phyloP scores from a whole-genome alignment of 2,888 invertebrate genomes.

The Crematogaster levior region DNA sequence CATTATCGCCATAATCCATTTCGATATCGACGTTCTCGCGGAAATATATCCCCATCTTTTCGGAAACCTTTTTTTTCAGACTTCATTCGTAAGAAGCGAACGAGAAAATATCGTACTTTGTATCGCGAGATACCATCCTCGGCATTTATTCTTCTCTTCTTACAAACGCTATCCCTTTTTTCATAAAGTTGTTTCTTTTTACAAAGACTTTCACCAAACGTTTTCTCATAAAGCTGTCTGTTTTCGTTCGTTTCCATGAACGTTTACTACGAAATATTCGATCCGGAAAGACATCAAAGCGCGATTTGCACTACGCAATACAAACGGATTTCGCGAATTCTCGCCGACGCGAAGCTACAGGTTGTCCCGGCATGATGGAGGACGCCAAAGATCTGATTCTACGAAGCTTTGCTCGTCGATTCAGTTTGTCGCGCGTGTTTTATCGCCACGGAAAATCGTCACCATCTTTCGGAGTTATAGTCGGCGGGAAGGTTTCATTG shows the following conservation, averaged over 20 bases:
- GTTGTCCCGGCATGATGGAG: slow-evolving; percentile 52
- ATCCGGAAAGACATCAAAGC: slow-evolving; percentile 34
- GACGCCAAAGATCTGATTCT: slow-evolving; percentile 23
- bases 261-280: slow-evolving; percentile 23
- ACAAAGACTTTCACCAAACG: background rate
- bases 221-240: slow-evolving; percentile 27
- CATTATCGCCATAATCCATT: slow-evolving; percentile 65
- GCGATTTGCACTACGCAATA: slow-evolving; percentile 18
- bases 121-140: background rate
- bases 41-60: slow-evolving; percentile 41
- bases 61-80: background rate
- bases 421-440: slow-evolving; percentile 55
- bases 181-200: slow-evolving; percentile 12
- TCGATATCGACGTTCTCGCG: slow-evolving; percentile 32
- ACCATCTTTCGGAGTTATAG: slow-evolving; percentile 7
- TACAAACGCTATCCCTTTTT: slow-evolving; percentile 21
- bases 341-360: slow-evolving; percentile 62
- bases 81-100: background rate
- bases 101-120: background rate
- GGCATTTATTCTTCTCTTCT: slow-evolving; percentile 10
- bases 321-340: slow-evolving; percentile 44
- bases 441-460: slow-evolving; percentile 34
- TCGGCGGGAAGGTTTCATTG: slow-evolving; percentile 13
- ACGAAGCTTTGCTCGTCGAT: slow-evolving; percentile 45
- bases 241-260: slow-evolving; percentile 21